Evolutionary conservation across 2,113 vertebrate species (phyloP), one percentile per base, ranked within the genome.

Genomic region (Hystrix cristata): DNA sequence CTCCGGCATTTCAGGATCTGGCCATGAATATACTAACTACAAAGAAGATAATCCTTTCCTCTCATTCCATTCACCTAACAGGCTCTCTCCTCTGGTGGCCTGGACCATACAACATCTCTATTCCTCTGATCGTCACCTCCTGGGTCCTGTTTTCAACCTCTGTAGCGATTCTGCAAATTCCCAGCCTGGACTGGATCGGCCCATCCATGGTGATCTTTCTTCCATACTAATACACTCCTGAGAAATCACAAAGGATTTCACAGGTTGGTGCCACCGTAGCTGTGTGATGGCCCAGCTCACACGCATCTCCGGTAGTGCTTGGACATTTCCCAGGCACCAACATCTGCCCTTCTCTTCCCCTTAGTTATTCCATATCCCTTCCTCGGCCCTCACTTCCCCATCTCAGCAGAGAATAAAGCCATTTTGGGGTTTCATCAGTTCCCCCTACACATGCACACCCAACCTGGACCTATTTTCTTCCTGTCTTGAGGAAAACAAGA

Each of bases 61-160:
- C 23, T 12, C 3, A 15, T 10, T 60, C 48, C 23, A n/a, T 16
- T 48, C 48, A 11, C 14, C n/a, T 14, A 27, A 51, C 0, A n/a
- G 65, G 29, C 13, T 46, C 46, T 27, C 51, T 82, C 13, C 5
- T 81, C 12, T 27, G 9, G 29, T 8, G 19, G 34, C 29, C 51
- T 25, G 0, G 29, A 29, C 13, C 18, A n/a, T 34, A 43, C 5
- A 29, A 71, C 0, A 3, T 10, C 3, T 29, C 10, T 48, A 9
- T 43, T 60, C 23, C 57, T 79, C 11, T 18, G 55, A 48, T n/a
- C 27, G 11, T 57, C 6, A 48, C 19, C 16, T 38, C 67, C n/a
- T 57, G 27, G 21, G 27, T 46, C 27, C 15, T 12, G 46, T 86
- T 72, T 38, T 48, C 62, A 55, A 34, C 14, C 38, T 90, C 25